Percentiles rank a stretch among this genome's conserved stretches.
Conservation (phyloP, 2,797 vertebrate species). For the Sitta carolinensis region DNA sequence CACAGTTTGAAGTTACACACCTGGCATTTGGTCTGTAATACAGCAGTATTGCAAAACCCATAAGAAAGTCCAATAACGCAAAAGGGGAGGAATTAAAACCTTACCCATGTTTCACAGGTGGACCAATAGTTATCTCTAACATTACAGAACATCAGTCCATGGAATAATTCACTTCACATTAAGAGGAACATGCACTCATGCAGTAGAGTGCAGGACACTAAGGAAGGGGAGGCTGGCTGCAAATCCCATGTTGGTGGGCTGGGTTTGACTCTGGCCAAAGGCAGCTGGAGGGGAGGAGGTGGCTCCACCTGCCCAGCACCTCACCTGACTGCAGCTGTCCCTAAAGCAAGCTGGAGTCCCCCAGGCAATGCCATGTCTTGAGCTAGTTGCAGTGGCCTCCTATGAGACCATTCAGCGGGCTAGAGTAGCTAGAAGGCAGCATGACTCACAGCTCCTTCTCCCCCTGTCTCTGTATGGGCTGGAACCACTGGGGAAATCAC, state of each 20-base stretch:
- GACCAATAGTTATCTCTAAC: background rate
- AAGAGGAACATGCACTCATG: background rate
- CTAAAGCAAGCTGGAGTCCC: background rate
- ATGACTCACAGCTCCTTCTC: background rate
- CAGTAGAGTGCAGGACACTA: background rate
- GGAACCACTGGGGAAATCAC: background rate
- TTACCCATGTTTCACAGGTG: background rate
- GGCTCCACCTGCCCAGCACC: background rate
- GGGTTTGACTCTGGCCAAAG: background rate
- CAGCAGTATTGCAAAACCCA: background rate
- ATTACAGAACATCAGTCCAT: rapidly evolving
- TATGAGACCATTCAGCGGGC: background rate
- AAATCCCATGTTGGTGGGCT: background rate
- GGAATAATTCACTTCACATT: background rate
- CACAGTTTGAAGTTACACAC: background rate
- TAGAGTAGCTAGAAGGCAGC: background rate
- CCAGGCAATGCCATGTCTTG: rapidly evolving
- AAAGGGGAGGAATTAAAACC: background rate
- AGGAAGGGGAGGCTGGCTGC: background rate
- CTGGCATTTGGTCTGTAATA: background rate
- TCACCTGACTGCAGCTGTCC: background rate
- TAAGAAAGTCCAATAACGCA: background rate
- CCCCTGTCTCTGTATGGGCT: background rate
- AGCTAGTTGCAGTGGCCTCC: background rate
- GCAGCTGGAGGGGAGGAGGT: background rate